Conservation (phyloP, 2,797 vertebrate species). For the Loris lydekkerianus region DNA sequence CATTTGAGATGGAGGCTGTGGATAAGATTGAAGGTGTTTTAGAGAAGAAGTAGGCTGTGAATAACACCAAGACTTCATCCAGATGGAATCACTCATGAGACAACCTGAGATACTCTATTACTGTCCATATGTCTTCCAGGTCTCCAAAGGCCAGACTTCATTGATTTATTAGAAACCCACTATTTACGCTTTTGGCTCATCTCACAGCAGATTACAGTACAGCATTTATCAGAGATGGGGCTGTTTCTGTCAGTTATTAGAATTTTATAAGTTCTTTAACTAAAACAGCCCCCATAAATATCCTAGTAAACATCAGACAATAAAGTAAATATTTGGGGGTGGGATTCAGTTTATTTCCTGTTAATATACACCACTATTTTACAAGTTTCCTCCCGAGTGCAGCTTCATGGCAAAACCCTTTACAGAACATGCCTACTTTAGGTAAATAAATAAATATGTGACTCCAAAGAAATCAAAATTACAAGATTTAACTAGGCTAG, state of each 20-base stretch:
- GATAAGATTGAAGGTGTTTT: slow-evolving; percentile 95
- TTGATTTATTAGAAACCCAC: slow-evolving; percentile 91
- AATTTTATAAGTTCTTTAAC: slow-evolving; percentile 81
- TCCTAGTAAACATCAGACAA: slow-evolving; percentile 85
- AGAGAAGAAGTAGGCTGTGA: slow-evolving; percentile 91
- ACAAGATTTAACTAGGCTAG: slow-evolving; percentile 76
- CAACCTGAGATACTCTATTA: slow-evolving; percentile 94
- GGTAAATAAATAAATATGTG: slow-evolving; percentile 80
- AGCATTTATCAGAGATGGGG: slow-evolving; percentile 81
- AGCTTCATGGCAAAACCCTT: slow-evolving; percentile 80
- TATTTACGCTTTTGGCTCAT: slow-evolving; percentile 81
- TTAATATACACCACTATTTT: slow-evolving; percentile 79
- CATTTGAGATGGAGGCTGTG: slow-evolving; percentile 94
- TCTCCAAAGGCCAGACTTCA: slow-evolving; percentile 90
- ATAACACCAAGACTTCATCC: slow-evolving; percentile 92
- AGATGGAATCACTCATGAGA: slow-evolving; percentile 92
- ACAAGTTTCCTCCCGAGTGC: slow-evolving; percentile 81
- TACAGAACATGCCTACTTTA: slow-evolving; percentile 81
- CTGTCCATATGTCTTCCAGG: slow-evolving; percentile 91
- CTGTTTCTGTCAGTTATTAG: slow-evolving; percentile 73
- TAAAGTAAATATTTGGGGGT: slow-evolving; percentile 84
- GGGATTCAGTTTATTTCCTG: slow-evolving; percentile 76
- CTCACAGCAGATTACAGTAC: slow-evolving; percentile 81
- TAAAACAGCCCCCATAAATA: slow-evolving; percentile 82
- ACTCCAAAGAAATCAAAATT: slow-evolving; percentile 80